Percentiles rank a stretch among this genome's conserved stretches.
These are phyloP conservation scores for Pseudorhiza aurosa DNA, from an alignment of 30 jellyfish, hydroid and myxozoan species.

Conservation along the genomic window DNA sequence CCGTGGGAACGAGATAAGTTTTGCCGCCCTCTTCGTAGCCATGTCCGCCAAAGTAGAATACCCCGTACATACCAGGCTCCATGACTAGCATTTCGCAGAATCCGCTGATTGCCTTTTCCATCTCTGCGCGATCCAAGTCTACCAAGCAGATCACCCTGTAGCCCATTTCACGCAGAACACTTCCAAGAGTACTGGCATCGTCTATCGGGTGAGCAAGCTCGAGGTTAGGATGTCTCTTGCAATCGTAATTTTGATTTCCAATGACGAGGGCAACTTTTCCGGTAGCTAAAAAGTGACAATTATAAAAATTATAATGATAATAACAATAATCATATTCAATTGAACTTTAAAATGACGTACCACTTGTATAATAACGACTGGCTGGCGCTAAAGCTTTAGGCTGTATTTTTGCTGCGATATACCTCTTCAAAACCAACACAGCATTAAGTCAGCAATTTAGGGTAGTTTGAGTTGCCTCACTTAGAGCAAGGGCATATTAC, in stretches of 20 bases:
- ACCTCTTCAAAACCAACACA: too few relatives aligned
- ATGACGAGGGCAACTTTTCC: conserved; percentile 89
- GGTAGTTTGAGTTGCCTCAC: too few relatives aligned
- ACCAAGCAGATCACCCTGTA: conserved; percentile 88
- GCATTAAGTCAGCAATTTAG: too few relatives aligned
- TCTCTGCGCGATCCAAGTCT: conserved; percentile 66
- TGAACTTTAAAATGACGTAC: too few relatives aligned
- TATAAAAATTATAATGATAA: too few relatives aligned
- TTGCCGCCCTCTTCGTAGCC: conserved; percentile 94
- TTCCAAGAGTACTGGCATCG: conserved; percentile 81
- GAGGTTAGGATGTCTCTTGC: conserved; percentile 42
- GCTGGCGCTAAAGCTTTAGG: too few relatives aligned
- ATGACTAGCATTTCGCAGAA: conserved; percentile 63
- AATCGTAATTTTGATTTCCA: conserved; percentile 78
- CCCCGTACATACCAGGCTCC: conserved; percentile 69
- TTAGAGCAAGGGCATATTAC: too few relatives aligned
- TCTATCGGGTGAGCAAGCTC: conserved; percentile 86
- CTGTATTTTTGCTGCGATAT: too few relatives aligned
- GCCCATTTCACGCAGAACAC: conserved; percentile 72
- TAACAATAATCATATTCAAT: too few relatives aligned
- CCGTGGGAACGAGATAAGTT: conserved; percentile 90
- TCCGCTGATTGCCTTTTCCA: conserved; percentile 79
- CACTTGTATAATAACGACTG: too few relatives aligned
- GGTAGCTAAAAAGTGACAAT: conserved; percentile 67
- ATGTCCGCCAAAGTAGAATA: conserved; percentile 94